Percentiles rank a stretch among this genome's conserved stretches.
Conservation (phyloP, 1,140 invertebrate genomes). For the Mya arenaria region DNA sequence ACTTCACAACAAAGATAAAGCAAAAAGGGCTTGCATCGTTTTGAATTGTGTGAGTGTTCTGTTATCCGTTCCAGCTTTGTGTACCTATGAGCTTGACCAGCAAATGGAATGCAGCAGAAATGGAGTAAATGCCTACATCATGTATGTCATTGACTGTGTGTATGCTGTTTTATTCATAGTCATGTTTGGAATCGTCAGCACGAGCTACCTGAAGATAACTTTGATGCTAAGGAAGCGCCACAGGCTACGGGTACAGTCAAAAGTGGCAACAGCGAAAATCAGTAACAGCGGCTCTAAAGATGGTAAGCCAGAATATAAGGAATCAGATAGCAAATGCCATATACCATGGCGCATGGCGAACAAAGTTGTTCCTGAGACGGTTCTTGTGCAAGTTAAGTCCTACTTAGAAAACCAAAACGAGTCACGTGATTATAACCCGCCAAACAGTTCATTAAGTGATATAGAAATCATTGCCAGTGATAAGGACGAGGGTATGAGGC, state of each 20-base stretch:
- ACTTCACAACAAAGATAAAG: slow-evolving; percentile 1
- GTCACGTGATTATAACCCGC: too few relatives aligned
- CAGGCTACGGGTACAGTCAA: neutral
- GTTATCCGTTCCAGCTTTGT: neutral
- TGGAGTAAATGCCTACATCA: neutral
- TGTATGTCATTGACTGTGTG: neutral
- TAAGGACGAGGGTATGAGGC: too few relatives aligned
- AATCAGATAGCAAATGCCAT: neutral
- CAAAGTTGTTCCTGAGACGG: neutral
- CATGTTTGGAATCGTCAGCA: slow-evolving; percentile 1
- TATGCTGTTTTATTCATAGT: neutral
- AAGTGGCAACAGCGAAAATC: neutral
- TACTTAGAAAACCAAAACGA: neutral
- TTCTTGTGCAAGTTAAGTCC: neutral
- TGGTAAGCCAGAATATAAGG: neutral
- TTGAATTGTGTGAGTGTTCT: neutral
- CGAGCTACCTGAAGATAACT: neutral
- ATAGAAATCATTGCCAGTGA: too few relatives aligned
- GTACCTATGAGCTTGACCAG: neutral
- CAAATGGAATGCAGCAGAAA: neutral
- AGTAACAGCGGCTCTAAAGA: neutral
- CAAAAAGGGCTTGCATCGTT: neutral
- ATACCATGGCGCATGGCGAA: neutral
- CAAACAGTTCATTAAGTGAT: too few relatives aligned
- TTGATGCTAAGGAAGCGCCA: neutral